A percentile compares a stretch with the other conserved stretches of the same genome.
Evolutionary conservation across 2,113 vertebrate genomes (phyloP).

Genomic region (Vombatus ursinus): DNA sequence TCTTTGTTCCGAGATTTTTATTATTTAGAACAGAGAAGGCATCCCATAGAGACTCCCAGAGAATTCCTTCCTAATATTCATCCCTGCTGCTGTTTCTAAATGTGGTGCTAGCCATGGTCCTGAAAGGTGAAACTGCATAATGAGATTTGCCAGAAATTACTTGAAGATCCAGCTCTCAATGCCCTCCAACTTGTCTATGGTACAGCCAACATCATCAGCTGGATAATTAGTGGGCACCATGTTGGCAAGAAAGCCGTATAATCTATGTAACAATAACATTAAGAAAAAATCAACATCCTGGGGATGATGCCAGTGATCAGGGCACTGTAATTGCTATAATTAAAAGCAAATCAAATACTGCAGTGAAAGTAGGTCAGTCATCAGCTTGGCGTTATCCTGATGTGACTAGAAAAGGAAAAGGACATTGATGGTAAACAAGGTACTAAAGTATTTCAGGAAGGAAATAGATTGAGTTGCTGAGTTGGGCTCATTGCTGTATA

Average conservation of each 20-base stretch:
- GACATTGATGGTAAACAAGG: constrained; percentile 58
- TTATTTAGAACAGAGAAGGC: not conserved
- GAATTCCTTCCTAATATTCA: not conserved
- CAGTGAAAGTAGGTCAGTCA: constrained; percentile 81
- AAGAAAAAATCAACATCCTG: constrained; percentile 74
- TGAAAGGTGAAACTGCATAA: not conserved
- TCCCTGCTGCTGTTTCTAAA: not conserved
- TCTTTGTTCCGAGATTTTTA: constrained; percentile 6
- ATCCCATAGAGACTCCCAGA: not conserved
- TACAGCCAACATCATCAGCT: constrained; percentile 50
- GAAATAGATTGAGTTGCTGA: constrained; percentile 7
- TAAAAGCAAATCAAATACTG: constrained; percentile 82
- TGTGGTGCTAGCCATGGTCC: not conserved
- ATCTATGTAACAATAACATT: constrained; percentile 80
- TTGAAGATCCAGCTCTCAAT: not conserved
- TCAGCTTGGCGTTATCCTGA: constrained; percentile 68
- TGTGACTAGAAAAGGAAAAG: constrained; percentile 70
- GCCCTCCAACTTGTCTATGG: constrained; percentile 29
- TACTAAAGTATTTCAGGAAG: constrained; percentile 50
- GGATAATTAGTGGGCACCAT: constrained; percentile 72
- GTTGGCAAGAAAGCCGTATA: constrained; percentile 71
- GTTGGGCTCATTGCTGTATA: constrained; percentile 24
- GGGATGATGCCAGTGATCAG: constrained; percentile 75
- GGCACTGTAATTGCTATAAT: constrained; percentile 83
- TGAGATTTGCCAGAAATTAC: not conserved